Conservation (phyloP, 2,888 invertebrate species). For the Drosophila stalkeri region DNA sequence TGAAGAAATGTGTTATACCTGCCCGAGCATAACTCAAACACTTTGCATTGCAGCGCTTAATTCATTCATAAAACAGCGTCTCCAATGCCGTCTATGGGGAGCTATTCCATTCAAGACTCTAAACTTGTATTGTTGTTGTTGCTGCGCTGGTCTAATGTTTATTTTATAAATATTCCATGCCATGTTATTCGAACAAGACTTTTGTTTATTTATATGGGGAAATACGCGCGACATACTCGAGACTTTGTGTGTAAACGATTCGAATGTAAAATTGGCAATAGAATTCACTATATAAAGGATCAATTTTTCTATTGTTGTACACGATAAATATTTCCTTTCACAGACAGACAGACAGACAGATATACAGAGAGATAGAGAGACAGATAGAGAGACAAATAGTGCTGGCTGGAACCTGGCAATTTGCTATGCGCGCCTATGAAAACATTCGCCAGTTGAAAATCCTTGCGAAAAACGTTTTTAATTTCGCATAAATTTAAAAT, state of each 20-base stretch:
- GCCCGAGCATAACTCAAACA: constrained; percentile 24
- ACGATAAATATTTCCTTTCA: constrained; percentile 23
- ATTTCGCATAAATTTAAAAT: constrained; percentile 79
- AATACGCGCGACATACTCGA: constrained; percentile 74
- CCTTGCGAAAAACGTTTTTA: constrained; percentile 78
- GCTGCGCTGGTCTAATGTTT: constrained; percentile 69
- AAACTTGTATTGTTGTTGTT: constrained; percentile 45
- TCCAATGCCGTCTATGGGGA: constrained; percentile 33
- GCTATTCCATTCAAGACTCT: constrained; percentile 55
- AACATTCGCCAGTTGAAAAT: constrained; percentile 61
- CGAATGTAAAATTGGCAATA: constrained; percentile 38
- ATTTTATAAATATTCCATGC: constrained; percentile 75
- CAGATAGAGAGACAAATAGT: constrained; percentile 1
- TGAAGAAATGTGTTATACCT: constrained; percentile 31
- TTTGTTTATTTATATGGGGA: constrained; percentile 71
- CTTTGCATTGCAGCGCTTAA: constrained; percentile 43
- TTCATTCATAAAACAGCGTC: constrained; percentile 55
- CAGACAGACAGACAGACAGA: constrained; percentile 4
- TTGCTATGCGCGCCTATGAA: constrained; percentile 64
- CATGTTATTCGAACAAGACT: constrained; percentile 77
- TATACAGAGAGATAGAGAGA: not conserved
- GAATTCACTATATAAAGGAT: constrained; percentile 15
- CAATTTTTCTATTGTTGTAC: constrained; percentile 26
- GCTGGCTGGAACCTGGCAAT: constrained; percentile 20
- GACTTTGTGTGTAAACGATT: constrained; percentile 47